Conservation (phyloP, 2,113 vertebrate genomes). For the Agapornis roseicollis region DNA sequence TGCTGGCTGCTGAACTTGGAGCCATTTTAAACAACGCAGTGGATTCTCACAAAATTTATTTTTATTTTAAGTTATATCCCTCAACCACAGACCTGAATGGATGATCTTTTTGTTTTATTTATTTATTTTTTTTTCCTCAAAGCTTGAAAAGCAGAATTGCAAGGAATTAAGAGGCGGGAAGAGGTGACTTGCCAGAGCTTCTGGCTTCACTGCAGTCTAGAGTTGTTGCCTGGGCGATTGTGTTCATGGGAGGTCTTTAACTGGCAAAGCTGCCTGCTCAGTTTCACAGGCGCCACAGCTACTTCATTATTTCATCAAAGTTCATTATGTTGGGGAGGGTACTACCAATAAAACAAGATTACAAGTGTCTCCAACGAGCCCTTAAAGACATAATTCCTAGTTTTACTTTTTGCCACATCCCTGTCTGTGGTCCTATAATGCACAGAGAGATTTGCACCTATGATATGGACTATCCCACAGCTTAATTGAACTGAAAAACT, state of each 20-base stretch:
- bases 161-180: not conserved
- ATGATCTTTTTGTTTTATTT: not conserved
- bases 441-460: slow-evolving; percentile 65
- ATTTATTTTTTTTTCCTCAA: not conserved
- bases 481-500: slow-evolving; percentile 56
- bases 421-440: slow-evolving; percentile 65
- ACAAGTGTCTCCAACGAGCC: slow-evolving; percentile 72
- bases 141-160: slow-evolving; percentile 28
- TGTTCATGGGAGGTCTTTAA: slow-evolving; percentile 76
- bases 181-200: slow-evolving; percentile 57
- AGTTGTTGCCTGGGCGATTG: slow-evolving; percentile 49
- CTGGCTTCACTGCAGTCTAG: slow-evolving; percentile 44
- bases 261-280: slow-evolving; percentile 66
- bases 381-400: slow-evolving; percentile 73
- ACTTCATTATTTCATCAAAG: slow-evolving; percentile 80
- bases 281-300: slow-evolving; percentile 75
- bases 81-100: not conserved
- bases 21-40: not conserved
- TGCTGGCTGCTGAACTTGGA: slow-evolving; percentile 27
- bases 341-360: slow-evolving; percentile 76
- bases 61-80: not conserved
- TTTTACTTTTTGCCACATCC: slow-evolving; percentile 69
- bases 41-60: not conserved
- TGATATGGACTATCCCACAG: slow-evolving; percentile 49
- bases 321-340: slow-evolving; percentile 76